Percentiles rank a stretch among this genome's conserved stretches.
Conservation (phyloP, 2,888 invertebrate species). For the Hypercompe scribonia region DNA sequence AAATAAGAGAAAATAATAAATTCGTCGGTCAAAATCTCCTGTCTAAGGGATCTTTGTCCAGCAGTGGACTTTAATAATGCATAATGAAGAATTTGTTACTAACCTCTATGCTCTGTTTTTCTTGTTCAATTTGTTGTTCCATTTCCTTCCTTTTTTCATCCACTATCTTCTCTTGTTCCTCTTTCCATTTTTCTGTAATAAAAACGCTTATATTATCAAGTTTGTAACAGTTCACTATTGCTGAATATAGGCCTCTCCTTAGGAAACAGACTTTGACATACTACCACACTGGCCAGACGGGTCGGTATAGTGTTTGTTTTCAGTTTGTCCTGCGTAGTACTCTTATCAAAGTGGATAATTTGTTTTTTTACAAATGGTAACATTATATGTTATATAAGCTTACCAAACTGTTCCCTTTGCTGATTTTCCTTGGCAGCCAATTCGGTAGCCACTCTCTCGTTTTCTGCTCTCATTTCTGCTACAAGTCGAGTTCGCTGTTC, state of each 20-base stretch:
- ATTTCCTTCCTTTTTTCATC: constrained; percentile 66
- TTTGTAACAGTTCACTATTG: no score
- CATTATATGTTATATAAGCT: constrained; percentile 7
- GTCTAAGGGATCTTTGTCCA: no score
- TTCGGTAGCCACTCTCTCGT: constrained; percentile 89
- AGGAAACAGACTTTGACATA: no score
- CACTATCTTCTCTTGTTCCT: constrained; percentile 70
- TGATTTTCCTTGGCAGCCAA: constrained; percentile 86
- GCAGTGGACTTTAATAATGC: no score
- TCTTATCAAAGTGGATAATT: no score
- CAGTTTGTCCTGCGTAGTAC: background rate
- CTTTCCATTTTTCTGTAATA: constrained; percentile 73
- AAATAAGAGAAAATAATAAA: no score
- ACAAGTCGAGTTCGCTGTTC: constrained; percentile 83
- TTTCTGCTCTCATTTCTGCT: constrained; percentile 89
- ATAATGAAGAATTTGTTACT: constrained; percentile 11
- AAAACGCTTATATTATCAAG: background rate
- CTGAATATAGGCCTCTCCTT: no score
- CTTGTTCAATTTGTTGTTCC: constrained; percentile 67
- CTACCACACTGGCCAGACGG: no score
- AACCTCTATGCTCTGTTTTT: constrained; percentile 71
- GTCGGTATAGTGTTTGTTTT: background rate
- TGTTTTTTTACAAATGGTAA: no score
- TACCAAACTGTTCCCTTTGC: constrained; percentile 64
- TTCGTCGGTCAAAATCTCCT: no score